Evolutionary conservation across 2,113 vertebrate species (phyloP).

Genomic region (Alectura lathami): DNA sequence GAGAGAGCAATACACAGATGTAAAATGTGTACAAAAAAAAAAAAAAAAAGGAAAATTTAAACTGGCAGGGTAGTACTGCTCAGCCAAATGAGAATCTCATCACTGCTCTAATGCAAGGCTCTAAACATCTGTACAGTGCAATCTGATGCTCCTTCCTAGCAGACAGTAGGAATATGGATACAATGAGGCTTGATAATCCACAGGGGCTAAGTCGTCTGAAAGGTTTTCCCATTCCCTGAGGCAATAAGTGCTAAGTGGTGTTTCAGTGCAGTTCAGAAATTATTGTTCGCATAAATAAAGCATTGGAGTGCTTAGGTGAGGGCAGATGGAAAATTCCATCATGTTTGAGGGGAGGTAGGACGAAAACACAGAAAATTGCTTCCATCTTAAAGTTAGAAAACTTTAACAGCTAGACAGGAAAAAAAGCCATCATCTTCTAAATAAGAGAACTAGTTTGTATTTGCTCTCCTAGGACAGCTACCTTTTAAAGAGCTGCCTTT

Average conservation of each 20-base stretch:
- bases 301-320: background rate
- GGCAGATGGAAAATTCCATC: background rate
- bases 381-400: background rate
- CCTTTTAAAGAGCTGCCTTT: background rate
- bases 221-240: background rate
- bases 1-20: background rate
- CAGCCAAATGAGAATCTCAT: background rate
- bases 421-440: accelerated
- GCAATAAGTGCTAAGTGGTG: background rate
- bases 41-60: background rate
- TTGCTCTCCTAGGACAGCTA: background rate
- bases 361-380: background rate
- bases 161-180: background rate
- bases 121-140: conserved; percentile 15
- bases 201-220: background rate
- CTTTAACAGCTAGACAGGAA: background rate
- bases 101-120: background rate
- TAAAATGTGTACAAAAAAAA: background rate
- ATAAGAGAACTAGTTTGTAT: background rate
- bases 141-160: background rate
- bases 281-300: background rate
- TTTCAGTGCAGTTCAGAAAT: background rate
- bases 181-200: background rate
- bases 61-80: background rate
- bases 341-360: background rate